These are phyloP conservation scores for Globia sparganii DNA, from an alignment of 2,888 invertebrate species.

Conservation along the genomic window DNA sequence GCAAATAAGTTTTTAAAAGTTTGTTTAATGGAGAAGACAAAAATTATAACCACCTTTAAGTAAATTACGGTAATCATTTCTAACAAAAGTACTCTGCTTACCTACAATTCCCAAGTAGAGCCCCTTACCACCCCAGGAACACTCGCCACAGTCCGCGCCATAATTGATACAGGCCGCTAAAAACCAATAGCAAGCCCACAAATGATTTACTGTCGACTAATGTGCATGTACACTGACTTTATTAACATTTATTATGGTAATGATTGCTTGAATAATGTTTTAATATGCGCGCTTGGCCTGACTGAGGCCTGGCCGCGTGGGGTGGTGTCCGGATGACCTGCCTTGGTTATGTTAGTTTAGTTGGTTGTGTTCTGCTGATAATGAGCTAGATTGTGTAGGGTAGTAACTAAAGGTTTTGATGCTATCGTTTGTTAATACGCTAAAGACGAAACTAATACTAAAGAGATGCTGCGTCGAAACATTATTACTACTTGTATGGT, in stretches of 20 bases:
- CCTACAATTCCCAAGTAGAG: constrained; percentile 65
- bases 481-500: too few species aligned
- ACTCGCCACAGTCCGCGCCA: constrained; percentile 81
- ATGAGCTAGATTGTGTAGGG: neutral
- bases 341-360: constrained; percentile 35
- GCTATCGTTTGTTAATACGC: neutral
- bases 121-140: constrained; percentile 51
- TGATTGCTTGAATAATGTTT: constrained; percentile 80
- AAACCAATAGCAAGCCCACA: constrained; percentile 85
- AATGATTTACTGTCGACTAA: constrained; percentile 86
- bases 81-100: neutral
- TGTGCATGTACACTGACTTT: constrained; percentile 86
- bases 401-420: neutral
- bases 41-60: neutral
- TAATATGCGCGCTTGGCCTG: constrained; percentile 76
- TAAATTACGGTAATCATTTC: neutral
- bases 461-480: neutral
- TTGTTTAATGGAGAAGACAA: neutral
- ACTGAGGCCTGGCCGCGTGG: constrained; percentile 60
- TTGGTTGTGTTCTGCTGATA: neutral
- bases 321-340: constrained; percentile 61
- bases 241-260: constrained; percentile 90
- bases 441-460: neutral
- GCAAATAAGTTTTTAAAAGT: neutral
- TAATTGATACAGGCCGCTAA: constrained; percentile 86